phyloP scores from a whole-genome alignment of 2,797 vertebrate species.

The Pristis pectinata region DNA sequence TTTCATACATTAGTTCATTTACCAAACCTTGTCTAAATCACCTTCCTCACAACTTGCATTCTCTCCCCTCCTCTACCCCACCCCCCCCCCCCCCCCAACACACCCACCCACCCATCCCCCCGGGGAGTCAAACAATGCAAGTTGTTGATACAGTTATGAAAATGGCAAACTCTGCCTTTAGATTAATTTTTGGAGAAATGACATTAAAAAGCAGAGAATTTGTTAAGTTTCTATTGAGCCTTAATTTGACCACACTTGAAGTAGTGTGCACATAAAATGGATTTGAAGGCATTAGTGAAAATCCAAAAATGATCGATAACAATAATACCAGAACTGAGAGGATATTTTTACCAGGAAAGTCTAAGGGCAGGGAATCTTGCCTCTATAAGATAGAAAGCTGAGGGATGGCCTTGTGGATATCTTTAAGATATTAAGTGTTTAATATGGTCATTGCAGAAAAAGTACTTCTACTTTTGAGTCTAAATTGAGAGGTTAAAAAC shows the following conservation, averaged over 20 bases:
- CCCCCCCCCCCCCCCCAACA: no score
- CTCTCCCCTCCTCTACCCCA: no score
- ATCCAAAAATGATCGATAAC: no score
- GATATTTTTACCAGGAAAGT: no score
- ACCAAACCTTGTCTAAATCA: no score
- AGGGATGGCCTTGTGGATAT: not conserved
- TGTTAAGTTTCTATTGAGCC: not conserved
- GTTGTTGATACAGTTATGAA: not conserved
- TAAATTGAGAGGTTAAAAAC: not conserved
- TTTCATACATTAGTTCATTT: no score
- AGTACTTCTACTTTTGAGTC: not conserved
- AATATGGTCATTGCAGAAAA: not conserved
- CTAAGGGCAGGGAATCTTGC: not conserved
- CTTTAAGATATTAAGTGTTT: not conserved
- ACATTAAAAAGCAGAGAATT: not conserved
- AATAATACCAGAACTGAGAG: not conserved
- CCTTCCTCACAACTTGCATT: no score
- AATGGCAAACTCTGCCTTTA: not conserved
- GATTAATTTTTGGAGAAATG: not conserved
- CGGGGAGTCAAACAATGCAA: no score
- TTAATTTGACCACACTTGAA: not conserved
- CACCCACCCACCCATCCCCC: no score
- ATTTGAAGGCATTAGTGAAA: no score
- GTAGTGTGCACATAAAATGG: no score
- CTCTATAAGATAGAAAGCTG: not conserved